phyloP scores from a whole-genome alignment of 2,888 invertebrate species.

The Choristoneura rosaceana region DNA sequence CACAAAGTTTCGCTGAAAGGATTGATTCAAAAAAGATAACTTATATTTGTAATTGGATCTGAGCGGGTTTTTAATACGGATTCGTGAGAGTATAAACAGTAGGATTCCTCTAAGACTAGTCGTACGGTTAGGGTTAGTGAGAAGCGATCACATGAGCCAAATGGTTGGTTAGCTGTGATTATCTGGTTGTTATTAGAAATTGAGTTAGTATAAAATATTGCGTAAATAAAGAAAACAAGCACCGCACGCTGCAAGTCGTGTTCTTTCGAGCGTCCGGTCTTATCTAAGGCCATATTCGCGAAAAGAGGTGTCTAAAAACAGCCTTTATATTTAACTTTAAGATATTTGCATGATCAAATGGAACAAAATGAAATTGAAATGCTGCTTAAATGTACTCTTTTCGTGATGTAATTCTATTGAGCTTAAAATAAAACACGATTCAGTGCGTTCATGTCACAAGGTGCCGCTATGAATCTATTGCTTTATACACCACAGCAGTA shows the following conservation, averaged over 20 bases:
- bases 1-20: not conserved
- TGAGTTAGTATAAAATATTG: constrained; percentile 54
- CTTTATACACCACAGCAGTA: constrained; percentile 44
- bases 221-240: constrained; percentile 69
- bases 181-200: constrained; percentile 46
- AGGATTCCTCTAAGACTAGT: constrained; percentile 50
- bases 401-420: constrained; percentile 20
- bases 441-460: constrained; percentile 49
- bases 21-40: not conserved
- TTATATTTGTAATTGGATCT: not conserved
- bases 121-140: constrained; percentile 64
- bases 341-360: not conserved
- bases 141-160: constrained; percentile 64
- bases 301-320: constrained; percentile 16
- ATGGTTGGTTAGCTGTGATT: constrained; percentile 66
- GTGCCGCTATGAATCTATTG: constrained; percentile 55
- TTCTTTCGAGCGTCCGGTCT: constrained; percentile 51
- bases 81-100: not conserved
- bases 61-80: not conserved
- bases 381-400: constrained; percentile 20
- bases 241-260: constrained; percentile 55
- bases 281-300: constrained; percentile 48
- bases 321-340: not conserved
- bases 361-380: not conserved
- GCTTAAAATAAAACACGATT: constrained; percentile 37